Evolutionary conservation across 2,888 invertebrate genomes (phyloP).

Genomic region (Geotrupes spiniger): DNA sequence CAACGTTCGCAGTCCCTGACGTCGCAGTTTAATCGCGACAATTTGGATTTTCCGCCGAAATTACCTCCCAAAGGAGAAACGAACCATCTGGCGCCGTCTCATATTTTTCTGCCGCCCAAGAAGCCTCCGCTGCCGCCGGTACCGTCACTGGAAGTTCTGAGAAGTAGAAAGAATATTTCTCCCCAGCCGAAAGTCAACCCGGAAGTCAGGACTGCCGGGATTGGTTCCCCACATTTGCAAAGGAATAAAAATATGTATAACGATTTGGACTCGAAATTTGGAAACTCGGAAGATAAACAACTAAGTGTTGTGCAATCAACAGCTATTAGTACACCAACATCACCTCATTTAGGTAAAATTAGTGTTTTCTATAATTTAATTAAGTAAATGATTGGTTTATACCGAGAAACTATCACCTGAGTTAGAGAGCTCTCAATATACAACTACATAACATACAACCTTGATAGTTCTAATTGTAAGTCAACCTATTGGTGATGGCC

Average conservation of each 20-base stretch:
- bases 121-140: conserved; percentile 73
- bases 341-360: conserved; percentile 45
- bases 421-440: no score
- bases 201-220: conserved; percentile 59
- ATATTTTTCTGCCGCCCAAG: conserved; percentile 62
- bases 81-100: conserved; percentile 50
- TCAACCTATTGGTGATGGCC: no score
- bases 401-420: no score
- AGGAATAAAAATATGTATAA: conserved; percentile 58
- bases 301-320: conserved; percentile 33
- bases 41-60: conserved; percentile 50
- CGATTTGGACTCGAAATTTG: conserved; percentile 55
- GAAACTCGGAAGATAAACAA: conserved; percentile 24
- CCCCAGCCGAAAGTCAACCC: conserved; percentile 46
- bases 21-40: conserved; percentile 22
- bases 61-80: conserved; percentile 56
- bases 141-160: conserved; percentile 60
- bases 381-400: not conserved
- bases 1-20: conserved; percentile 59
- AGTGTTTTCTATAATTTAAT: not conserved
- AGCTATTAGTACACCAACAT: conserved; percentile 49
- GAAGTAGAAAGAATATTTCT: conserved; percentile 53
- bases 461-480: no score
- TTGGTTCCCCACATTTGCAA: conserved; percentile 63
- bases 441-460: no score